Conservation (phyloP, 2,888 invertebrate genomes). For the Synanthedon formicaeformis region DNA sequence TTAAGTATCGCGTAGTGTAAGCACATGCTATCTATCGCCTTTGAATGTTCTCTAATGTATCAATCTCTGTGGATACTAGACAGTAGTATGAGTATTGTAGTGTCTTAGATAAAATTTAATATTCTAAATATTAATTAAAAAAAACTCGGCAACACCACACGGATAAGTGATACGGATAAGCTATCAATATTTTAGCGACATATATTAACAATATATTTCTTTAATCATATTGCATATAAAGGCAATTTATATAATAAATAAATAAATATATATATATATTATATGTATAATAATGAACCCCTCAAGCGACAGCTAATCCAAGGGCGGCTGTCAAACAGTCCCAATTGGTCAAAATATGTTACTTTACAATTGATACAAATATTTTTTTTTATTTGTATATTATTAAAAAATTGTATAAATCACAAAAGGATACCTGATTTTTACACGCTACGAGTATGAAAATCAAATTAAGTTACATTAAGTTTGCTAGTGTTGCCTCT, state of each 20-base stretch:
- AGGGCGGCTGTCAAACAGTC: background rate
- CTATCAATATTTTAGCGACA: constrained; percentile 47
- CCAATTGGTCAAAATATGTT: background rate
- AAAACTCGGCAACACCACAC: constrained; percentile 61
- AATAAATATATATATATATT: constrained; percentile 22
- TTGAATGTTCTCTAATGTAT: constrained; percentile 51
- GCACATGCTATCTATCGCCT: constrained; percentile 56
- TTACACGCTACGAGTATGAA: too few relatives aligned
- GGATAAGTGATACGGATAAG: constrained; percentile 62
- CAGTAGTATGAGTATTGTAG: constrained; percentile 45
- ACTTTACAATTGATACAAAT: too few relatives aligned
- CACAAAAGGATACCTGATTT: too few relatives aligned
- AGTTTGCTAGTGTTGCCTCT: too few relatives aligned
- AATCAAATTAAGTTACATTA: too few relatives aligned
- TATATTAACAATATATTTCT: constrained; percentile 46
- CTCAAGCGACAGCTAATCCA: background rate
- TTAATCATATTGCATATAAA: constrained; percentile 52
- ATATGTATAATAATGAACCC: constrained; percentile 4
- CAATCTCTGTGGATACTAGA: constrained; percentile 67
- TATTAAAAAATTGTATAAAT: too few relatives aligned
- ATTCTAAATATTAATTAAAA: constrained; percentile 54
- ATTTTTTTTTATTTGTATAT: too few relatives aligned
- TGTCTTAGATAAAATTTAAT: constrained; percentile 64
- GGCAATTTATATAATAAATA: constrained; percentile 30
- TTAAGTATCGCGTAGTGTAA: constrained; percentile 34